These are phyloP conservation scores for Macquaria ambigua DNA, from an alignment of 2,113 vertebrate species.

Conservation along the genomic window DNA sequence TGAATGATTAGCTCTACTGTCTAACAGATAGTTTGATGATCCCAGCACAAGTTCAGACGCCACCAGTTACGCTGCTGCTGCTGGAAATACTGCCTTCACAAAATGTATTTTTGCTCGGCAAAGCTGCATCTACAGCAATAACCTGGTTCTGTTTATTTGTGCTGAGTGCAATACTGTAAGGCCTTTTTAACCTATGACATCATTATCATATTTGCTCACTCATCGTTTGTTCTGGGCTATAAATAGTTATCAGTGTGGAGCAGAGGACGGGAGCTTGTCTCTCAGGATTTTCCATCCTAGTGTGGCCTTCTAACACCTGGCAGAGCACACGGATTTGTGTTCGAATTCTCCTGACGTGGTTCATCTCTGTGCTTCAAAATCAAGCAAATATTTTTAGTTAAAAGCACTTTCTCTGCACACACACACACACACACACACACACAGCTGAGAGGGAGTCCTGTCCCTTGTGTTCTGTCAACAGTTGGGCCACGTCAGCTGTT, in stretches of 20 bases:
- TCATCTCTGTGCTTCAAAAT: background rate
- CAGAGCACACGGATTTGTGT: background rate
- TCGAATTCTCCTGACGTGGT: background rate
- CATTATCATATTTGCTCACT: slow-evolving; percentile 69
- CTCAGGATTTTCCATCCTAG: background rate
- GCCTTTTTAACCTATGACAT: slow-evolving; percentile 57
- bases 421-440: slow-evolving; percentile 4
- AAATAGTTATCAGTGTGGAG: slow-evolving; percentile 51
- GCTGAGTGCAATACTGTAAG: slow-evolving; percentile 19
- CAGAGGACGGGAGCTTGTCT: background rate
- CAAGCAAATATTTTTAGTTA: slow-evolving; percentile 6
- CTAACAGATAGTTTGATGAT: slow-evolving; percentile 23
- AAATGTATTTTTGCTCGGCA: slow-evolving; percentile 17
- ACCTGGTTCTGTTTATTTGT: slow-evolving; percentile 32
- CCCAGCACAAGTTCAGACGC: slow-evolving; percentile 16
- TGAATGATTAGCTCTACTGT: slow-evolving; percentile 34
- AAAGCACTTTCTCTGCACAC: slow-evolving; percentile 15
- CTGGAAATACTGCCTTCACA: slow-evolving; percentile 10
- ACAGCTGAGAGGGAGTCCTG: slow-evolving; percentile 48
- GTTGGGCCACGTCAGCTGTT: slow-evolving; percentile 79
- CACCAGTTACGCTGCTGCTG: background rate
- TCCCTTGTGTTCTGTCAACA: slow-evolving; percentile 60
- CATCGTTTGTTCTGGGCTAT: slow-evolving; percentile 56
- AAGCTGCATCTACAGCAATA: slow-evolving; percentile 33
- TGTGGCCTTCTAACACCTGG: slow-evolving; percentile 16